Percentiles rank a stretch among this genome's conserved stretches.
phyloP scores from a whole-genome alignment of 2,797 vertebrate species.

The Periparus ater region DNA sequence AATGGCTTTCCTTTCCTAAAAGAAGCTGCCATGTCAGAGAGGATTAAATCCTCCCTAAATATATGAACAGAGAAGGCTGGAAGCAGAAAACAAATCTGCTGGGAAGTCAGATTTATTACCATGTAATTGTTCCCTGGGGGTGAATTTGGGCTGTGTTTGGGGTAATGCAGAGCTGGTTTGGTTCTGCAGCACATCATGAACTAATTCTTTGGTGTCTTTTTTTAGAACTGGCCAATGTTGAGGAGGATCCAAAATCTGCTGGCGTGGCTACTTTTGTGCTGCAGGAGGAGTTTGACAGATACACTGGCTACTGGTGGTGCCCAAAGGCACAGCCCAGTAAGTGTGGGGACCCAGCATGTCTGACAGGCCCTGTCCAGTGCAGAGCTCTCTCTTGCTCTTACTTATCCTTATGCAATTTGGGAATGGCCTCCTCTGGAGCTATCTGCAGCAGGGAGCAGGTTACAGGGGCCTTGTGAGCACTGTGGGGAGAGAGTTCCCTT shows the following conservation, averaged over 20 bases:
- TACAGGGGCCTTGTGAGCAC: neutral
- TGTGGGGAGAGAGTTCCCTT: neutral
- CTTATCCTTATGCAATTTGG: neutral
- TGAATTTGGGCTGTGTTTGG: neutral
- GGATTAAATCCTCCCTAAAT: neutral
- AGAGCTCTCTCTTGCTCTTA: neutral
- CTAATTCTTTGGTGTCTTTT: neutral
- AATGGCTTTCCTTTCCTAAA: neutral
- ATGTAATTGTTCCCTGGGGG: neutral
- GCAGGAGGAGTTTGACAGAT: constrained; percentile 85
- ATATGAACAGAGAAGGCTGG: neutral
- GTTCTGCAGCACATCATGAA: neutral
- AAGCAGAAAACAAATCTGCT: constrained; percentile 13
- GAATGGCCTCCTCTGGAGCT: neutral
- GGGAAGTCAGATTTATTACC: constrained; percentile 13
- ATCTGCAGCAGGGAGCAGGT: neutral
- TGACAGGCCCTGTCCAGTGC: neutral
- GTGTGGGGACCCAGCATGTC: neutral
- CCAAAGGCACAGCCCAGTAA: constrained; percentile 78
- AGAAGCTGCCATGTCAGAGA: neutral
- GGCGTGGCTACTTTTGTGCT: constrained; percentile 84
- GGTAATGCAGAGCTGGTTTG: neutral
- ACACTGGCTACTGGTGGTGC: constrained; percentile 86
- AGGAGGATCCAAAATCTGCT: constrained; percentile 83
- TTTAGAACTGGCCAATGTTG: constrained; percentile 77